A percentile compares a stretch with the other conserved stretches of the same genome.
Evolutionary conservation across 2,888 invertebrate genomes (phyloP).

Genomic region (Neoaliturus tenellus): DNA sequence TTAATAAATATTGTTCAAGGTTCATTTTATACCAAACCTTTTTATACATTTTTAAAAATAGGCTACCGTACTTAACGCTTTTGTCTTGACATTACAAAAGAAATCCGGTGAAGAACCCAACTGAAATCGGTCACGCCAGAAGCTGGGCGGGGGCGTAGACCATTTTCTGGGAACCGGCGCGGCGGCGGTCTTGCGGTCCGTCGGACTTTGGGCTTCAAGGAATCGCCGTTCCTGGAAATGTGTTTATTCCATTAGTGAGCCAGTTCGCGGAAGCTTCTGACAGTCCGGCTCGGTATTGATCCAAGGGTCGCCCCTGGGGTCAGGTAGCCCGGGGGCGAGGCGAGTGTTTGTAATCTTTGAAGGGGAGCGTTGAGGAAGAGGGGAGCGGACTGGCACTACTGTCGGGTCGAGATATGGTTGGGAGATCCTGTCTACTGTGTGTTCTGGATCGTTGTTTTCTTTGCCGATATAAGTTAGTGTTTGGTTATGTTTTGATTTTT

Average conservation of each 20-base stretch:
- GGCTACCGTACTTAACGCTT: no score
- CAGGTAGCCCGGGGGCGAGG: not conserved
- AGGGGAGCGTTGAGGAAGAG: constrained; percentile 1
- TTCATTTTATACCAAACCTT: no score
- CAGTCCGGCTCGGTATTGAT: not conserved
- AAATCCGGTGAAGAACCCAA: no score
- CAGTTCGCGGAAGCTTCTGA: not conserved
- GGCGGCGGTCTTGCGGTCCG: not conserved
- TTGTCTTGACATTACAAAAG: no score
- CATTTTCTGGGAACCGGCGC: not conserved
- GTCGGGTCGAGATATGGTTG: not conserved
- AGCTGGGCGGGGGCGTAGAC: not conserved
- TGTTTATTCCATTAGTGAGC: not conserved
- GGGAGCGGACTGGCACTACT: not conserved
- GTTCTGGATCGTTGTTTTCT: no score
- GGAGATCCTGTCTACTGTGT: no score
- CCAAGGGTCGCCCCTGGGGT: constrained; percentile 5
- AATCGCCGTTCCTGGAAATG: not conserved
- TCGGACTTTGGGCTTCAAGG: not conserved
- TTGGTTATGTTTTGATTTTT: no score
- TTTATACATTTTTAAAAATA: no score
- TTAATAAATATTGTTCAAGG: no score
- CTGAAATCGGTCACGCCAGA: not conserved
- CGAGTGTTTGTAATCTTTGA: constrained; percentile 1
- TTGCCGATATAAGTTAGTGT: no score